These are phyloP conservation scores for Nephrotoma appendiculata DNA, from an alignment of 2,888 invertebrate species.

Conservation along the genomic window DNA sequence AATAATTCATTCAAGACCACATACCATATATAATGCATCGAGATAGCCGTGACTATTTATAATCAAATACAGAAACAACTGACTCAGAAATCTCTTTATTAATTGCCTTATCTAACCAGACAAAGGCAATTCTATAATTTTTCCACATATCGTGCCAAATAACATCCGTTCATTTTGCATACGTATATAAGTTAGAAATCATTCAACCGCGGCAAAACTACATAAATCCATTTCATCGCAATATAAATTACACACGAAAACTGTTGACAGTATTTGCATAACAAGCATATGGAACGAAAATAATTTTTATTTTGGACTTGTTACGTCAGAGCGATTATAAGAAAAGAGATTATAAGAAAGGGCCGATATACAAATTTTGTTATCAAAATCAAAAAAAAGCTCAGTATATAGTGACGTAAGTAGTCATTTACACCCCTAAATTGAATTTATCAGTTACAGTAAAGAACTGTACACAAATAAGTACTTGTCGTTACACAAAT, in stretches of 20 bases:
- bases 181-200: neutral
- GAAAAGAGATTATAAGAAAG: neutral
- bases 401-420: neutral
- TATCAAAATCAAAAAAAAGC: neutral
- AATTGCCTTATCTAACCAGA: neutral
- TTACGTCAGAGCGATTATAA: neutral
- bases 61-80: neutral
- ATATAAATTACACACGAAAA: too few relatives aligned
- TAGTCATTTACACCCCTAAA: neutral
- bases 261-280: neutral
- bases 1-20: too few relatives aligned
- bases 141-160: neutral
- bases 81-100: neutral
- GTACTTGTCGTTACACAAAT: neutral
- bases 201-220: neutral
- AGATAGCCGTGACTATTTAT: neutral
- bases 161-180: neutral
- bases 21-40: too few relatives aligned
- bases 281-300: neutral
- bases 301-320: neutral
- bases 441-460: neutral
- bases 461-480: neutral
- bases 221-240: neutral
- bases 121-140: neutral
- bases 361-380: neutral